These are phyloP conservation scores for Luscinia megarhynchos DNA, from an alignment of 2,797 vertebrate species.

Conservation along the genomic window DNA sequence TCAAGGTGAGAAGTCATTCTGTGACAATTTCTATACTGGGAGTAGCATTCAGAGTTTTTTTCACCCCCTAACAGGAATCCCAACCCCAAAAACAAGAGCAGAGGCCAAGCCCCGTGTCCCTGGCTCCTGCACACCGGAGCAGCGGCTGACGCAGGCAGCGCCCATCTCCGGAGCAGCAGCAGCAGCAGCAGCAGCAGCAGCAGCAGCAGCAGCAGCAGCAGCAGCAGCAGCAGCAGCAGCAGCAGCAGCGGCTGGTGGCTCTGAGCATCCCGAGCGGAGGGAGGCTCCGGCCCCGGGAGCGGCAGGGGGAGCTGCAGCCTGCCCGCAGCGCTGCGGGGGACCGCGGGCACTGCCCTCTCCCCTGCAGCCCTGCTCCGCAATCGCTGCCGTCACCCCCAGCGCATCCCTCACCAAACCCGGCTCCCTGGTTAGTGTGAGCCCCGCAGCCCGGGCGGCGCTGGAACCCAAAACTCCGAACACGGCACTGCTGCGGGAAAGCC, in stretches of 20 bases:
- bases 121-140: rapidly evolving
- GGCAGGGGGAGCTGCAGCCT: slow-evolving; percentile 79
- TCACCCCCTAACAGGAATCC: no score
- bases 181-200: no score
- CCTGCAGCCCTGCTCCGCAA: not conserved
- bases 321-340: not conserved
- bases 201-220: no score
- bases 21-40: no score
- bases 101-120: not conserved
- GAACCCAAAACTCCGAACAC: not conserved
- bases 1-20: no score
- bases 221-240: no score
- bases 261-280: not conserved
- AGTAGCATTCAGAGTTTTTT: no score
- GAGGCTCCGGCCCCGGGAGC: not conserved
- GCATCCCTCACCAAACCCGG: slow-evolving; percentile 67
- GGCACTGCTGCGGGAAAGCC: not conserved
- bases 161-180: no score
- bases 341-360: not conserved
- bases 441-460: not conserved
- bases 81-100: no score
- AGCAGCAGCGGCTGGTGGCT: not conserved
- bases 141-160: not conserved
- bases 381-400: slow-evolving; percentile 45
- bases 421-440: slow-evolving; percentile 58